A percentile compares a stretch with the other conserved stretches of the same genome.
Conservation (phyloP, 2,797 vertebrate species). For the Mormyrops boulengeri region DNA sequence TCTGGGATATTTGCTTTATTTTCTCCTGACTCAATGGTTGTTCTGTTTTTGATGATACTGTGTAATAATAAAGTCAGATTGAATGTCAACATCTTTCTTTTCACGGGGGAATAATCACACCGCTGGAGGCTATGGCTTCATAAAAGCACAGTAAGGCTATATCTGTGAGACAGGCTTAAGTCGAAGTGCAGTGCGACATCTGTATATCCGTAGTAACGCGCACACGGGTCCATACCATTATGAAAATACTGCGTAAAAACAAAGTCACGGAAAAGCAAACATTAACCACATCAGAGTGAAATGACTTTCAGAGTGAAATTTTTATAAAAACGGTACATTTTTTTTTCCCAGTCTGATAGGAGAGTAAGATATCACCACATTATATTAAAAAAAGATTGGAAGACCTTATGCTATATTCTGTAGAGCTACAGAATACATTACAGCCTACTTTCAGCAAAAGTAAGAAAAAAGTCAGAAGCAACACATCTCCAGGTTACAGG, state of each 20-base stretch:
- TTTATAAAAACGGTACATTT: background rate
- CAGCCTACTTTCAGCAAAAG: background rate
- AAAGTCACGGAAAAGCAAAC: background rate
- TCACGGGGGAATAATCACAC: background rate
- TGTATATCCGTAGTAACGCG: background rate
- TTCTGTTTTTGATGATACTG: background rate
- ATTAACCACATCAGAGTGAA: background rate
- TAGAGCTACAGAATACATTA: background rate
- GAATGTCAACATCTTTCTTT: slow-evolving; percentile 8
- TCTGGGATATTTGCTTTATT: slow-evolving; percentile 8
- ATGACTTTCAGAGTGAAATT: background rate
- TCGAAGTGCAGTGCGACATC: background rate
- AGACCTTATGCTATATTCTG: background rate
- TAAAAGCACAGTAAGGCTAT: background rate
- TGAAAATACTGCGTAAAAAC: background rate
- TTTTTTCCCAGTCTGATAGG: background rate
- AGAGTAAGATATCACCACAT: background rate
- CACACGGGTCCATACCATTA: background rate
- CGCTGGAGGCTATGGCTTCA: background rate
- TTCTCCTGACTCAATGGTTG: background rate
- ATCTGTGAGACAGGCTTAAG: slow-evolving; percentile 8
- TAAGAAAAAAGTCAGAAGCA: background rate
- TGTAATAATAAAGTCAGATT: slow-evolving; percentile 17
- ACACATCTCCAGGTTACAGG: background rate
- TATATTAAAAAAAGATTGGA: background rate